These are phyloP conservation scores for Tetanocera ferruginea DNA, from an alignment of 2,888 invertebrate species.

Conservation along the genomic window DNA sequence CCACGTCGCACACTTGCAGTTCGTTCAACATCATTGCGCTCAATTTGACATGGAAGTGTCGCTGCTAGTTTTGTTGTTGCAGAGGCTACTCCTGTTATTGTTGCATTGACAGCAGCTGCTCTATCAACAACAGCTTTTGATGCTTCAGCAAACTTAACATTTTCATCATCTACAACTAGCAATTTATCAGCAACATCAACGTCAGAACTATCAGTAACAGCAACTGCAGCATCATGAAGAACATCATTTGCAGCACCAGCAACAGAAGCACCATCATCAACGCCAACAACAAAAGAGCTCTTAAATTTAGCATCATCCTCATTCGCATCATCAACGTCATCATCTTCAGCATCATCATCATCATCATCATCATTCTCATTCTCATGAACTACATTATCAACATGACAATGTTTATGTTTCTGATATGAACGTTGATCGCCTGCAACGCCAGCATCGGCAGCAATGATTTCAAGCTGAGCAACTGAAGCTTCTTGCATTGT, in stretches of 20 bases:
- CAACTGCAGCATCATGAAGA: conserved; percentile 16
- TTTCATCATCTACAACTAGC: conserved; percentile 54
- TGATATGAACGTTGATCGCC: too few relatives aligned
- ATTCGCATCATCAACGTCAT: conserved; percentile 29
- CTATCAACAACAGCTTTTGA: conserved; percentile 36
- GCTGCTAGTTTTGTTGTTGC: conserved; percentile 31
- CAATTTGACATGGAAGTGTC: conserved; percentile 12
- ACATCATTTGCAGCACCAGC: neutral
- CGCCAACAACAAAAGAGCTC: conserved; percentile 1
- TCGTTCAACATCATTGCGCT: conserved; percentile 48
- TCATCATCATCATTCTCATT: neutral
- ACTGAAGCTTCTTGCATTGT: conserved; percentile 10
- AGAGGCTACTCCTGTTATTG: conserved; percentile 34
- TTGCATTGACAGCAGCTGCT: conserved; percentile 34
- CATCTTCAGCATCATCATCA: neutral
- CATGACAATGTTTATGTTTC: too few relatives aligned
- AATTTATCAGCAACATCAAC: conserved; percentile 48
- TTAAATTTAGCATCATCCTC: neutral
- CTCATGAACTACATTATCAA: too few relatives aligned
- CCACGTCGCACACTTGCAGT: conserved; percentile 41
- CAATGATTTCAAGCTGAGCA: conserved; percentile 2
- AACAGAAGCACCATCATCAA: conserved; percentile 25
- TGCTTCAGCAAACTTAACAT: conserved; percentile 43
- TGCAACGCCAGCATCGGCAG: neutral
- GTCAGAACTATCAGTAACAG: conserved; percentile 31